These are phyloP conservation scores for Diplolepis rosae DNA, from an alignment of 2,888 invertebrate species.

Conservation along the genomic window DNA sequence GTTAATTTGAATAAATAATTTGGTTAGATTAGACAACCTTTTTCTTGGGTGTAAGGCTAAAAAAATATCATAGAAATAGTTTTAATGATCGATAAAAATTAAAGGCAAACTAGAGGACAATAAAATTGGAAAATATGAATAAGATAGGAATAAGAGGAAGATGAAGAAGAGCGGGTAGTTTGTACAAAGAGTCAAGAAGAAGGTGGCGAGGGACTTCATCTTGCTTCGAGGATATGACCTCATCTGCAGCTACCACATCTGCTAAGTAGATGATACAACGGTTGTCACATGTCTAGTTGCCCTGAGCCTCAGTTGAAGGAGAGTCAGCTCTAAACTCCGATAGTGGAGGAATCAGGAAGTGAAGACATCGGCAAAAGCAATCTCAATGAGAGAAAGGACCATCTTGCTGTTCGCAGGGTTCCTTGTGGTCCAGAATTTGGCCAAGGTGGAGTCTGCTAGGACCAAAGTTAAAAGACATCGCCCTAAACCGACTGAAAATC, in stretches of 20 bases:
- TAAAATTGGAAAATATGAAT: not conserved
- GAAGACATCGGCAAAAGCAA: not conserved
- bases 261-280: constrained; percentile 54
- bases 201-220: constrained; percentile 50
- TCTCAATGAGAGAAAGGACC: constrained; percentile 15
- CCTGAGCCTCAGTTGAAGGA: constrained; percentile 61
- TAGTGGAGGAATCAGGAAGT: constrained; percentile 11
- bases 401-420: constrained; percentile 47
- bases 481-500: constrained; percentile 42
- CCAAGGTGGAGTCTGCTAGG: constrained; percentile 44
- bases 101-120: not conserved
- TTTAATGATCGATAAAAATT: no score
- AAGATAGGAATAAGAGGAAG: not conserved
- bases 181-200: constrained; percentile 42
- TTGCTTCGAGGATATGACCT: constrained; percentile 54
- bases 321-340: constrained; percentile 39
- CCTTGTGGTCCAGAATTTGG: constrained; percentile 49
- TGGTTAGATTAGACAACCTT: no score
- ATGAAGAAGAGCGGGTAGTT: not conserved
- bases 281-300: constrained; percentile 53
- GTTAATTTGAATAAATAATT: no score
- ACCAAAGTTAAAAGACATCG: constrained; percentile 15
- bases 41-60: no score
- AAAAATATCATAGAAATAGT: no score
- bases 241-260: constrained; percentile 50